Evolutionary conservation across 2,888 invertebrate species (phyloP).

Genomic region (Pseudeuparius sepicola): DNA sequence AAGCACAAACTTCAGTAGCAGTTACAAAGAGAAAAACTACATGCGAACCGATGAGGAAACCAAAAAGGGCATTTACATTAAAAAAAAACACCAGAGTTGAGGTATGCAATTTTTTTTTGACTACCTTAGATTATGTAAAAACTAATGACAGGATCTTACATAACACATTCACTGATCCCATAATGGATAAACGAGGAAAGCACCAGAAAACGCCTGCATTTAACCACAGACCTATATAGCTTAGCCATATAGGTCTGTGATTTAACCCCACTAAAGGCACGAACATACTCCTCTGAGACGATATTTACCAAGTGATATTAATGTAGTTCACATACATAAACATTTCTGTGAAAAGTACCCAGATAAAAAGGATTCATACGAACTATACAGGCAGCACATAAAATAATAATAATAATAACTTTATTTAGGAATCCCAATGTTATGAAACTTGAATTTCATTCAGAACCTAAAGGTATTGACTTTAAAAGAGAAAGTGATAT

Average conservation of each 20-base stretch:
- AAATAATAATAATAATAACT: too few relatives aligned
- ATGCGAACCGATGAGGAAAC: background rate
- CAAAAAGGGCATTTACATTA: constrained; percentile 3
- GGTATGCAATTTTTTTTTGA: background rate
- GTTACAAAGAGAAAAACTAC: constrained; percentile 4
- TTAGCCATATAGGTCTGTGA: background rate
- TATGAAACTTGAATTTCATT: constrained; percentile 10
- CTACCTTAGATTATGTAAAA: constrained; percentile 4
- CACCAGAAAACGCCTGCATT: constrained; percentile 7
- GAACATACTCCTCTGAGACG: constrained; percentile 5
- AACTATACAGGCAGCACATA: constrained; percentile 1
- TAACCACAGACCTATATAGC: background rate
- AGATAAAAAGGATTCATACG: constrained; percentile 1
- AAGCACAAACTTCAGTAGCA: constrained; percentile 1
- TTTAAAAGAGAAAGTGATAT: constrained; percentile 4
- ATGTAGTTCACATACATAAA: constrained; percentile 2
- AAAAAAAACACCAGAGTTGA: too few relatives aligned
- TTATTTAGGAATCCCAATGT: too few relatives aligned
- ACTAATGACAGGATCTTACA: constrained; percentile 4
- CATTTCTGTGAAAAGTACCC: constrained; percentile 5
- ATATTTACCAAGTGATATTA: constrained; percentile 3
- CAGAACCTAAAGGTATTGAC: constrained; percentile 6
- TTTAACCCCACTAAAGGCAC: constrained; percentile 4
- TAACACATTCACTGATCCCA: constrained; percentile 4
- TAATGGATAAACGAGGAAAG: constrained; percentile 6